A percentile compares a stretch with the other conserved stretches of the same genome.
phyloP scores from a whole-genome alignment of 2,797 vertebrate species.

The Caiman crocodilus region DNA sequence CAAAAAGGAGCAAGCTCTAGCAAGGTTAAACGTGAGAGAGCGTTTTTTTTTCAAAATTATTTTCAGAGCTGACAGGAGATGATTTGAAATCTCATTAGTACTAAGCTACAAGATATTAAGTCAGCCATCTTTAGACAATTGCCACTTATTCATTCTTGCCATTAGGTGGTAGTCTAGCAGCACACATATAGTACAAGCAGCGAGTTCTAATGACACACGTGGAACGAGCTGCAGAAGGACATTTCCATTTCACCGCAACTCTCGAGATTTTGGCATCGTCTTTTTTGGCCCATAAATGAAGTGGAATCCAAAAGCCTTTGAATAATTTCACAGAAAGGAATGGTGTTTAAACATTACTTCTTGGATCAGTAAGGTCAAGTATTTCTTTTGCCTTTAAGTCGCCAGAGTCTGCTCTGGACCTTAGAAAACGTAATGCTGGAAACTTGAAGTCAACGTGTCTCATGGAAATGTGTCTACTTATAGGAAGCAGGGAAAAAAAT shows the following conservation, averaged over 20 bases:
- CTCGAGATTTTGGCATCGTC: background rate
- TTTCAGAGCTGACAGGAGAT: background rate
- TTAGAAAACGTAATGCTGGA: background rate
- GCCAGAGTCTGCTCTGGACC: background rate
- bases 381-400: background rate
- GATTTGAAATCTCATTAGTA: background rate
- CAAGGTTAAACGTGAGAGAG: background rate
- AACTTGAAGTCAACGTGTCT: background rate
- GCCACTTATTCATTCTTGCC: background rate
- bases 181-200: background rate
- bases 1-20: background rate
- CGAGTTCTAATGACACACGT: background rate
- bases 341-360: background rate
- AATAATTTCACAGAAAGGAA: background rate
- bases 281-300: background rate
- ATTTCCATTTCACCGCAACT: background rate
- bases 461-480: background rate
- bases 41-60: background rate
- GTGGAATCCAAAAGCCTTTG: background rate
- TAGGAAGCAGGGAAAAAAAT: background rate
- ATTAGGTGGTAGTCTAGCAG: slow-evolving; percentile 65
- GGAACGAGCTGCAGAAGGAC: fast-evolving
- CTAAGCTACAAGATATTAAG: background rate
- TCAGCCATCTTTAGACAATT: slow-evolving; percentile 42
- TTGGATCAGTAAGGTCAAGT: too few species aligned